Evolutionary conservation across 2,888 invertebrate genomes (phyloP), one percentile per base, ranked within the genome.

Genomic region (Dicycla oo): DNA sequence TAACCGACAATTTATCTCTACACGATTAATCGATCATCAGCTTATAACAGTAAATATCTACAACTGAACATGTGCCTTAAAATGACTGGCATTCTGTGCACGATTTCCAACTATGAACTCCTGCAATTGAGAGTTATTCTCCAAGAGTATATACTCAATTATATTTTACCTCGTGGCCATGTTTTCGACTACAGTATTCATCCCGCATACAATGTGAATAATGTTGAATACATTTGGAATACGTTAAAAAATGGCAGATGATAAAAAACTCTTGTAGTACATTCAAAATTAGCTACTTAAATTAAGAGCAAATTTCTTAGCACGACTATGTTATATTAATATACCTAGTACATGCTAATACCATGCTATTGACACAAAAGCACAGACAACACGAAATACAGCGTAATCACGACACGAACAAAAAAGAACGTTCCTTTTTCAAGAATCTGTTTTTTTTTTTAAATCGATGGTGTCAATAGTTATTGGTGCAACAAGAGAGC

Each of bases 91-190:
- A 30, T 40, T 6, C 26, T 70, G 8, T 45, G 13, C 38, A 34
- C 26, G 8, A 73, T 79, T 73, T 61, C 38, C 30, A 73, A 56
- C 49, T 20, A 20, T n/a, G 40, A 73, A 43, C 26, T 26, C 6
- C 34, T 53, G 78, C 60, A 60, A 40, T 56, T 30, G 49, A 56
- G 38, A 62, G n/a, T n/a, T n/a, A 30, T 73, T 73, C 62, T 51
- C 45, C 56, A 62, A 62, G 56, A 62, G 80, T 38, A 20, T n/a
- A 57, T 73, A 73, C 43, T 61, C 74, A 45, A 62, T 79, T 73
- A 45, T 23, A 20, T 23, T 71, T 49, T 61, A 74, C 51, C 30
- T 79, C 73, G 61, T 62, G 51, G 60, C 43, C 34, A 34, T 72
- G 74, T 73, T 79, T 75, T 62, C 23, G 56, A 30, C 20, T 45